Evolutionary conservation across 2,888 invertebrate species (phyloP), one percentile per base, ranked within the genome.

Genomic region (Hipparchia semele): DNA sequence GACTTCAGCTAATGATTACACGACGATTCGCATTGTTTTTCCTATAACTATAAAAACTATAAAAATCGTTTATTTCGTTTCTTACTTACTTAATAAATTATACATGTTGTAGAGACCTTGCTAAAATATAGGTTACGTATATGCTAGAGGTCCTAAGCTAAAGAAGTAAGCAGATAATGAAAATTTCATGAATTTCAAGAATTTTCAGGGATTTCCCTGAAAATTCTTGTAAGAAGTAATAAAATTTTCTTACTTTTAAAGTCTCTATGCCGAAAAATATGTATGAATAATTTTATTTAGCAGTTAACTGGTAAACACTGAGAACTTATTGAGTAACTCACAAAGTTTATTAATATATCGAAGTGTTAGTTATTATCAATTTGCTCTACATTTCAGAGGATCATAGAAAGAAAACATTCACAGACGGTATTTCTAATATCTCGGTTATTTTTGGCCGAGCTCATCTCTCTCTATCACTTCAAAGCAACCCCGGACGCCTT

Each of bases 391-490:
- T 68, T 69, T 69, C 64, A 66, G 23, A 64, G 58, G 49, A 64
- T 66, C 71, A 65, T 58, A 74, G 65, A 54, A 66, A 65, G 64
- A 61, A 67, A 76, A 60, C 71, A 73, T 51, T 70, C 68, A 71
- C 72, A 60, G 72, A 60, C 70, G 58, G 62, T 67, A 73, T 70
- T 75, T 71, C 67, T 76, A 74, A 71, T 76, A 74, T 74, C 66
- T 70, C 75, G 77, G 81, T 81, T 90, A 90, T 88, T 90, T 87
- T 83, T 79, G 84, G 81, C 80, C 79, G 74, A 81, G 83, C 81
- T 83, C 85, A 84, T 87, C 84, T 86, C 84, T 79, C 83, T 84
- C 84, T 86, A 84, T 87, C 87, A 87, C 86, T 87, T 86, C 83
- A 85, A 87, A 88, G 83, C 82, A 79, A 84, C 83, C 82, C 84